Percentiles rank a stretch among this genome's conserved stretches.
Conservation (phyloP, 2,888 invertebrate species). For the Orchesella flavescens region DNA sequence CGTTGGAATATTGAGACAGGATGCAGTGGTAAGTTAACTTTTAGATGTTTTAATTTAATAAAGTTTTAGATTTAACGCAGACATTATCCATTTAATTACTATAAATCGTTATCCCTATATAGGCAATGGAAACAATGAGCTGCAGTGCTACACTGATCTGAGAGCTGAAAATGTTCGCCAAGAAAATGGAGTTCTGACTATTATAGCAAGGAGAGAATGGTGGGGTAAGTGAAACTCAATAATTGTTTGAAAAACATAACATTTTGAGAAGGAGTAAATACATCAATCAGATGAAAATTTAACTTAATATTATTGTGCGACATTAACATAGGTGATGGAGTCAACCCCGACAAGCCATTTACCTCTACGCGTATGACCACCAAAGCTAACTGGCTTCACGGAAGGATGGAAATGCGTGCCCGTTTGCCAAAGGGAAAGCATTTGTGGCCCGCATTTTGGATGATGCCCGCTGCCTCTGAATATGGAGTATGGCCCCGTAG, state of each 20-base stretch:
- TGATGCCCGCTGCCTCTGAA: conserved; percentile 64
- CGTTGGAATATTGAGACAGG: conserved; percentile 68
- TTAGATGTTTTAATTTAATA: background rate
- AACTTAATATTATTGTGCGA: background rate
- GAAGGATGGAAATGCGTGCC: conserved; percentile 68
- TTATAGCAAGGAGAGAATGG: conserved; percentile 63
- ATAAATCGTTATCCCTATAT: background rate
- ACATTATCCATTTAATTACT: no score
- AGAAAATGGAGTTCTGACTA: conserved; percentile 65
- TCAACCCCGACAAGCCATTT: conserved; percentile 63
- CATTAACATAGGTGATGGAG: conserved; percentile 54
- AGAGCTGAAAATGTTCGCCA: conserved; percentile 64
- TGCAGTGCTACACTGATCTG: conserved; percentile 70
- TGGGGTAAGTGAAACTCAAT: conserved; percentile 54
- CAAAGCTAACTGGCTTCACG: conserved; percentile 66
- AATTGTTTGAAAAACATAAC: no score
- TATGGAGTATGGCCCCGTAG: conserved; percentile 67
- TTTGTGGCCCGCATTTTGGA: conserved; percentile 70
- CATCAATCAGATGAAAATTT: background rate
- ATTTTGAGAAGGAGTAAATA: no score
- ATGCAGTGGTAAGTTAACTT: conserved; percentile 62
- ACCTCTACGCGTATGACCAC: conserved; percentile 68
- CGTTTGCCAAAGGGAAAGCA: conserved; percentile 68
- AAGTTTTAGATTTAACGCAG: background rate
- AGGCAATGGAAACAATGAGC: conserved; percentile 69